Percentiles rank a stretch among this genome's conserved stretches.
Conservation (phyloP, 1,140 invertebrate species). For the Drosophila ficusphila region DNA sequence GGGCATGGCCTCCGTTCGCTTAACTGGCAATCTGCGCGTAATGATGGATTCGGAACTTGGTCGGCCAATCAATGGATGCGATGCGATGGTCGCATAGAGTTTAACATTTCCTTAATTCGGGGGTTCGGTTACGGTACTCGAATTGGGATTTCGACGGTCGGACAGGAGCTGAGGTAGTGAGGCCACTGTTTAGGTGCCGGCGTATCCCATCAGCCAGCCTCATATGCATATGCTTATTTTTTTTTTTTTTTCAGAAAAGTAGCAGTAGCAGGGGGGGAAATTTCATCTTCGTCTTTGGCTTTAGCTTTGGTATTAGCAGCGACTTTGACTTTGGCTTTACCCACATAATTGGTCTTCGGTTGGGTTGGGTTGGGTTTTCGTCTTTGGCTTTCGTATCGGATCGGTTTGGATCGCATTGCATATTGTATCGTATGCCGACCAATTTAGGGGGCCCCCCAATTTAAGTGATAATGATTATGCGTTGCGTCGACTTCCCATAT, state of each 20-base stretch:
- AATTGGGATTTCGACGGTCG: constrained; percentile 42
- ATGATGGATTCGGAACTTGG: not conserved
- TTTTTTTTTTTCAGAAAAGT: constrained; percentile 25
- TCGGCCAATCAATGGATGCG: constrained; percentile 8
- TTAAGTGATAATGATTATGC: constrained; percentile 80
- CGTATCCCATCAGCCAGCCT: constrained; percentile 28
- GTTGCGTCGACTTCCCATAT: constrained; percentile 65
- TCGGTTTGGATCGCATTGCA: not conserved
- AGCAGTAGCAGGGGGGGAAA: too few relatives aligned
- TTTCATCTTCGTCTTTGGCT: constrained; percentile 22
- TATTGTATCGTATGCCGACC: constrained; percentile 29
- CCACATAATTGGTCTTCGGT: constrained; percentile 66
- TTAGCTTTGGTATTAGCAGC: constrained; percentile 23
- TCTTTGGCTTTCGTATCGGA: not conserved
- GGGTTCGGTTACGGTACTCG: constrained; percentile 64
- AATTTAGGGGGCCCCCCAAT: constrained; percentile 64
- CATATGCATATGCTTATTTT: constrained; percentile 60
- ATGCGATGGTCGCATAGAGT: constrained; percentile 1
- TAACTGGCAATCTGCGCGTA: constrained; percentile 1
- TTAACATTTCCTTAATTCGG: constrained; percentile 48
- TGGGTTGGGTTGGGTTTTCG: constrained; percentile 1
- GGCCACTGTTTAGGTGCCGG: constrained; percentile 59
- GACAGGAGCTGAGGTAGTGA: not conserved
- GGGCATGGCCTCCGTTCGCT: not conserved
- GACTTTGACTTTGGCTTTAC: constrained; percentile 59